Evolutionary conservation across 2,113 vertebrate species (phyloP).

Genomic region (Oxygymnocypris stewartii): DNA sequence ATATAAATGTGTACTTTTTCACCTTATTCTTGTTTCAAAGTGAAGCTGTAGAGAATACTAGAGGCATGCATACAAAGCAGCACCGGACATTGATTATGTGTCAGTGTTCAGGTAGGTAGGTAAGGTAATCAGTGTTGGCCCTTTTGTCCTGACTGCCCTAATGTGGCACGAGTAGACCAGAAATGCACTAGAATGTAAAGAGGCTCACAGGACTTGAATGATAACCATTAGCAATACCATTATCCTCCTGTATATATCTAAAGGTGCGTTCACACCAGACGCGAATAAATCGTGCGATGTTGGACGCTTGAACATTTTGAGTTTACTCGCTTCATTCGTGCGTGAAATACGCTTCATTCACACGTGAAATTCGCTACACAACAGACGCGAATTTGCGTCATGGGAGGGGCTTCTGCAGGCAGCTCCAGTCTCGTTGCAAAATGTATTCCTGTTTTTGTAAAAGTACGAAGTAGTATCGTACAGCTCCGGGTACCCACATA

Average conservation of each 20-base stretch:
- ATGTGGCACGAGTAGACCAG: not conserved
- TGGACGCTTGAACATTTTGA: too few species aligned
- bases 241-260: not conserved
- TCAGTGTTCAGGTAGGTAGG: not conserved
- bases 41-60: slow-evolving; percentile 19
- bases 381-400: too few species aligned
- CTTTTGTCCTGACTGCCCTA: slow-evolving; percentile 18
- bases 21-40: slow-evolving; percentile 34
- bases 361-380: too few species aligned
- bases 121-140: not conserved
- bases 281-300: too few species aligned
- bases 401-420: too few species aligned
- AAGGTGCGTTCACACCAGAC: too few species aligned
- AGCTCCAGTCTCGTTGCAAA: too few species aligned
- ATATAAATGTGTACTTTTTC: not conserved
- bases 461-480: too few species aligned
- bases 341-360: too few species aligned
- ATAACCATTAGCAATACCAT: slow-evolving; percentile 5
- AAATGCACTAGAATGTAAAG: slow-evolving; percentile 8
- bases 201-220: not conserved
- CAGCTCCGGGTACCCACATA: too few species aligned
- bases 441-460: too few species aligned
- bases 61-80: slow-evolving; percentile 35
- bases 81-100: slow-evolving; percentile 41
- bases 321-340: too few species aligned